Base-by-base conservation (phyloP, 2,888 invertebrate genomes). In the Chesias legatella region DNA sequence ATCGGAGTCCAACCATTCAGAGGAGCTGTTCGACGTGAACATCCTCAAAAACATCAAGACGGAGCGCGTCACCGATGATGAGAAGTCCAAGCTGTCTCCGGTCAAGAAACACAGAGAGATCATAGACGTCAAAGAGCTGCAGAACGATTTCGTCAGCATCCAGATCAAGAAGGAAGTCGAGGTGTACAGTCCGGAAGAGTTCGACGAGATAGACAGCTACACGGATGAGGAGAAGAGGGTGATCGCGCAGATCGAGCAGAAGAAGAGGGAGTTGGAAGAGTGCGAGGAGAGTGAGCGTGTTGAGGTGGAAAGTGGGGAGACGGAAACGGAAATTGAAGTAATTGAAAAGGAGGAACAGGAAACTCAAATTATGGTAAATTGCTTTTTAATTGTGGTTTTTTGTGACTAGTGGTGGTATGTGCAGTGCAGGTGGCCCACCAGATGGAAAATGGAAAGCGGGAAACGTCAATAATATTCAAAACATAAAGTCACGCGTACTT, bases 1-100 rank as follows among this genome's bases (percentile, higher is more conserved):
- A 1, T 73, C 75, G 0, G 79, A 78, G 0, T 75, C 79, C 0
- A 51, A 64, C 0, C 72, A 75, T 25, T 74, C 69, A 35, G 79
- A 79, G 20, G 80, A 83, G 5, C 33, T 79, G 0, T 86, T 88
- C 27, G 85, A 88, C 33, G 82, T 75, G 0, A 82, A 86, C 29
- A 73, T 86, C 6, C 50, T 88, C 1, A 81, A 84, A 1, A 86
- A 88, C 38, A 88, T 88, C 1, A 89, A 88, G 53, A 81, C 78
- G 0, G 88, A 89, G 55, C 60, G 79, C 23, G 40, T 78, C 1
- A 83, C 84, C 0, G 88, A 88, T 10, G 88, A 86, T 13, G 88
- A 88, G 23, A 74, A 67, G 26, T 53, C 62, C 1, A 70, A 67
- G 7, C 68, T 84, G 33, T 82, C 84, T 0, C 80, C 82, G 0